Percentiles rank a stretch among this genome's conserved stretches.
Evolutionary conservation across 2,797 vertebrate genomes (phyloP).

Genomic region (Acomys russatus): DNA sequence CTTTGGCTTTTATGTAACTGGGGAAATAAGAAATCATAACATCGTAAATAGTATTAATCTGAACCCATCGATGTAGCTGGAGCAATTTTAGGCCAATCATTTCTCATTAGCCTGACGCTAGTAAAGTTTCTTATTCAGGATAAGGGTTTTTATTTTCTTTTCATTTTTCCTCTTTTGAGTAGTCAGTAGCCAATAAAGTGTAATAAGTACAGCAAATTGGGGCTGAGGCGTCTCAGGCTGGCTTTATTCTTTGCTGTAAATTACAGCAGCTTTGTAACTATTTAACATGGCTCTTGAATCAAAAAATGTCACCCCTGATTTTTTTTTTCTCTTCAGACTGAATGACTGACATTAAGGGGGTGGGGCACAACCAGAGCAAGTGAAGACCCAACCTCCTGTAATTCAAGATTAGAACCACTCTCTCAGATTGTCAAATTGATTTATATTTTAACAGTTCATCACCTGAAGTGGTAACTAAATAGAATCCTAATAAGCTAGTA

Average conservation of each 20-base stretch:
- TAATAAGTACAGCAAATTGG: conserved; percentile 70
- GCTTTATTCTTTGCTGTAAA: conserved; percentile 77
- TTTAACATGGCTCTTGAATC: conserved; percentile 77
- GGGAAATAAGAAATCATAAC: conserved; percentile 81
- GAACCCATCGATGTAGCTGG: conserved; percentile 74
- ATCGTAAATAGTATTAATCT: conserved; percentile 81
- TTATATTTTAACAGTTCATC: conserved; percentile 52
- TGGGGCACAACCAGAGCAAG: background rate
- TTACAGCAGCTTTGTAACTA: conserved; percentile 45
- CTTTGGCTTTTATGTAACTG: conserved; percentile 76
- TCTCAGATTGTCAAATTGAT: conserved; percentile 48
- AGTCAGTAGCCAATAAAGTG: conserved; percentile 75
- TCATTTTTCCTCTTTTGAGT: conserved; percentile 73
- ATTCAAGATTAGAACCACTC: conserved; percentile 51
- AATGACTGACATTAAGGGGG: conserved; percentile 30
- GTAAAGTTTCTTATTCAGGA: conserved; percentile 43
- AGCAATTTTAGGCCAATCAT: conserved; percentile 81
- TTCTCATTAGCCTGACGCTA: conserved; percentile 78
- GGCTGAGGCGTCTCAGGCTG: conserved; percentile 68
- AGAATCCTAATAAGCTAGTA: conserved; percentile 10
- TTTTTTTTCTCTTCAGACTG: conserved; percentile 50
- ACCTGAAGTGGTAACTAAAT: conserved; percentile 6
- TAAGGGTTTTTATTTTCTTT: conserved; percentile 57
- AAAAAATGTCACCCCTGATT: conserved; percentile 50
- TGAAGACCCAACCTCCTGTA: background rate